Evolutionary conservation across 2,888 invertebrate genomes (phyloP), one percentile per base, ranked within the genome.

Genomic region (Pedicia rivosa): DNA sequence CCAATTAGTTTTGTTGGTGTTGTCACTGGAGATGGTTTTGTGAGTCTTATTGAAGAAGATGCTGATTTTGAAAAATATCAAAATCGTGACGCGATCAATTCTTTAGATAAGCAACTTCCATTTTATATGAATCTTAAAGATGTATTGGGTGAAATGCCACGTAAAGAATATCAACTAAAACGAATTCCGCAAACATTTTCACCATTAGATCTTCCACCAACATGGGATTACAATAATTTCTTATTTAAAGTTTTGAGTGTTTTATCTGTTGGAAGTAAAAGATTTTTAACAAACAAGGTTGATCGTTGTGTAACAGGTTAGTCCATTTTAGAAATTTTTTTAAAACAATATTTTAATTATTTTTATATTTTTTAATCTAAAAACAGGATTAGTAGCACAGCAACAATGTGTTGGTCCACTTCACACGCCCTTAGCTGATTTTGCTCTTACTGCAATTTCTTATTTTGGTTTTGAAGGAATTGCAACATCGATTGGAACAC

Each of bases 361-460:
- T 24, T 24, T 24, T 10, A 8, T 5, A 24, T 10, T 24, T 10
- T 24, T 24, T 24, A 8, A 20, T 20, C 8, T 20, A 20, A 10
- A 10, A 10, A 5, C 8, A 24, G 35, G 35, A 17, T 65, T 97
- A 12, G 73, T 97, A 39, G 97, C 91, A 0, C 95, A 95, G 58
- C 97, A 98, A 53, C 98, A 98, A 58, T 97, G 97, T 56, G 91
- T 97, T 16, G 97, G 98, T 1, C 94, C 95, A 0, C 63, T 97
- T 1, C 97, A 97, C 57, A 90, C 92, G 1, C 97, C 98, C 0
- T 64, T 97, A 4, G 87, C 95, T 0, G 92, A 98, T 61, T 92
- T 83, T 41, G 95, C 88, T 2, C 78, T 95, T 34, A 76, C 81
- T 5, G 87, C 91, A 0, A 67, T 94, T 17, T 86, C 91, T 0